A percentile compares a stretch with the other conserved stretches of the same genome.
Conservation (phyloP, 2,797 vertebrate genomes). For the Choloepus didactylus region DNA sequence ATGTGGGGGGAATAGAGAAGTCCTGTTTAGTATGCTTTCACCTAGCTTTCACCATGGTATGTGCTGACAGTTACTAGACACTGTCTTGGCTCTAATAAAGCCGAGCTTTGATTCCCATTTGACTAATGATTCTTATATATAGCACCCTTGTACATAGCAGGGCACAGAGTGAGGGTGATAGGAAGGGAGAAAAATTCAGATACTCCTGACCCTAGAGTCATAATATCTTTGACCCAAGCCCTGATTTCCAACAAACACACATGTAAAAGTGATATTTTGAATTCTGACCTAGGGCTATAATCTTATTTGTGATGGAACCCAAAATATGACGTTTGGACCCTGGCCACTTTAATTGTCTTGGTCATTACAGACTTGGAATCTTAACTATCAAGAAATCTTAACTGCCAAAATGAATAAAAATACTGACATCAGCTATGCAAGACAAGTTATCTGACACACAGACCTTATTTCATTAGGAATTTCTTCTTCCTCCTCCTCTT, state of each 20-base stretch:
- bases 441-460: slow-evolving; percentile 22
- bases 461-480: slow-evolving; percentile 99
- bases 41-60: background rate
- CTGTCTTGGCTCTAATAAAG: background rate
- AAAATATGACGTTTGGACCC: background rate
- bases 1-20: too few relatives aligned
- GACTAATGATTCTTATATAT: background rate
- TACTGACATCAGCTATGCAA: background rate
- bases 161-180: background rate
- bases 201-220: background rate
- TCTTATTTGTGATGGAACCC: background rate
- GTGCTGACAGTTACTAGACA: background rate
- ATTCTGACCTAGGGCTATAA: background rate
- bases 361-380: background rate
- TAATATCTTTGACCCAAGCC: background rate
- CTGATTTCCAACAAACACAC: background rate
- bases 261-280: background rate
- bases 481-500: slow-evolving; percentile 98
- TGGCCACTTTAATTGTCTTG: background rate
- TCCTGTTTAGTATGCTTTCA: background rate
- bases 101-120: background rate
- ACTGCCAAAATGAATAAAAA: slow-evolving; percentile 4
- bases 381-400: background rate
- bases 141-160: too few relatives aligned
- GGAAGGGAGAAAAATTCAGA: background rate